Evolutionary conservation across 1,140 invertebrate species (phyloP).

Genomic region (Tetramorium simillimum): DNA sequence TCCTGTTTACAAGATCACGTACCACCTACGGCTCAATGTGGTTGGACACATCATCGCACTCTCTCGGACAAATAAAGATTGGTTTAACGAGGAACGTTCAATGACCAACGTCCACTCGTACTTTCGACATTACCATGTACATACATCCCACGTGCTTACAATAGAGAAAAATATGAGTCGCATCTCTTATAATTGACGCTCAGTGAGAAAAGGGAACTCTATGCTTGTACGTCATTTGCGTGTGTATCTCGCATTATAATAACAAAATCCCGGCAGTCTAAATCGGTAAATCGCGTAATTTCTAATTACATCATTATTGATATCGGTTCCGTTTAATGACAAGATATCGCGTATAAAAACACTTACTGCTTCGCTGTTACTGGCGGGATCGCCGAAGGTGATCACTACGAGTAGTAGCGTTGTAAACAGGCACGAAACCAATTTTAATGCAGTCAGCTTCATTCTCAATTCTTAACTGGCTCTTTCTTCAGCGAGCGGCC

Average conservation of each 20-base stretch:
- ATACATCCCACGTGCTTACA: constrained; percentile 22
- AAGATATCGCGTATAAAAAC: not conserved
- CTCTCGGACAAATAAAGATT: constrained; percentile 43
- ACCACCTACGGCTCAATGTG: constrained; percentile 45
- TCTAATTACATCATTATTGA: not conserved
- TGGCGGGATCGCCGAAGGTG: constrained; percentile 76
- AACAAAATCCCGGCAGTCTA: not conserved
- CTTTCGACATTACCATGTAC: constrained; percentile 48
- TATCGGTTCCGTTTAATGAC: not conserved
- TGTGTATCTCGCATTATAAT: not conserved
- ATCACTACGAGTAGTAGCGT: constrained; percentile 66
- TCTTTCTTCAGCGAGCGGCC: not conserved
- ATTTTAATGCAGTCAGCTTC: constrained; percentile 77
- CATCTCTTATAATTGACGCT: constrained; percentile 40
- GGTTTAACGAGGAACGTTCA: constrained; percentile 52
- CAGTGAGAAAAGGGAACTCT: not conserved
- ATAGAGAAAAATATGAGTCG: constrained; percentile 26
- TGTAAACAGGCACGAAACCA: constrained; percentile 72
- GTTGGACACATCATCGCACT: constrained; percentile 56
- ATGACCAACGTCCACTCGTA: constrained; percentile 59
- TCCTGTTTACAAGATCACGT: constrained; percentile 50
- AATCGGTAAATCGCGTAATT: constrained; percentile 9
- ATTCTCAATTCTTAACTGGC: constrained; percentile 59
- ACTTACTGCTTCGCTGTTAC: constrained; percentile 82
- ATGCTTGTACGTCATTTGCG: not conserved